Evolutionary conservation across 2,888 invertebrate genomes (phyloP).

Genomic region (Lottia gigantea): DNA sequence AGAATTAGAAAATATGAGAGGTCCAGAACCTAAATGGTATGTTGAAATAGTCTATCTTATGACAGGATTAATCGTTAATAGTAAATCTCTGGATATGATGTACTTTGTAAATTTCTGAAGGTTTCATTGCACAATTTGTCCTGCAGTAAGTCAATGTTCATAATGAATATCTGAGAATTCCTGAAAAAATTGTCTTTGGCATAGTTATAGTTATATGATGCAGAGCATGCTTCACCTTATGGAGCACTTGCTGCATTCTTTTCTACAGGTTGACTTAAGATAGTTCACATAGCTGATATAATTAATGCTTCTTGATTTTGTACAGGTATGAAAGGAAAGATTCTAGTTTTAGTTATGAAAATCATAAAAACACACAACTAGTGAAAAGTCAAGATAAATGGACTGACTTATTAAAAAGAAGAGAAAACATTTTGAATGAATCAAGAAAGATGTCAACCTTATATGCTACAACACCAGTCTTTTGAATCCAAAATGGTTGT

Average conservation of each 20-base stretch:
- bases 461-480: no score
- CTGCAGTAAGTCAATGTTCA: no score
- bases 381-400: constrained; percentile 44
- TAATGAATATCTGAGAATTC: no score
- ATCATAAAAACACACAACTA: constrained; percentile 61
- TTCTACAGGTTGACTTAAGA: background rate
- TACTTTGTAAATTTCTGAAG: no score
- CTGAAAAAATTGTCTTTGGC: no score
- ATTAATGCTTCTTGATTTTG: constrained; percentile 10
- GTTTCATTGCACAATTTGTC: no score
- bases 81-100: no score
- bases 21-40: constrained; percentile 62
- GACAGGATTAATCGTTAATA: no score
- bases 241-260: background rate
- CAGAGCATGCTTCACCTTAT: no score
- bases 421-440: constrained; percentile 27
- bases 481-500: no score
- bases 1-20: constrained; percentile 61
- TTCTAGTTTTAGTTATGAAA: constrained; percentile 62
- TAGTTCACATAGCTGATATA: background rate
- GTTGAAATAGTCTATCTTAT: background rate
- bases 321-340: constrained; percentile 61
- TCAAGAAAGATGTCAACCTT: background rate
- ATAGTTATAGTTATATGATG: no score
- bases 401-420: constrained; percentile 53